These are phyloP conservation scores for Cynopterus sphinx DNA, from an alignment of 2,797 vertebrate genomes.

Conservation along the genomic window DNA sequence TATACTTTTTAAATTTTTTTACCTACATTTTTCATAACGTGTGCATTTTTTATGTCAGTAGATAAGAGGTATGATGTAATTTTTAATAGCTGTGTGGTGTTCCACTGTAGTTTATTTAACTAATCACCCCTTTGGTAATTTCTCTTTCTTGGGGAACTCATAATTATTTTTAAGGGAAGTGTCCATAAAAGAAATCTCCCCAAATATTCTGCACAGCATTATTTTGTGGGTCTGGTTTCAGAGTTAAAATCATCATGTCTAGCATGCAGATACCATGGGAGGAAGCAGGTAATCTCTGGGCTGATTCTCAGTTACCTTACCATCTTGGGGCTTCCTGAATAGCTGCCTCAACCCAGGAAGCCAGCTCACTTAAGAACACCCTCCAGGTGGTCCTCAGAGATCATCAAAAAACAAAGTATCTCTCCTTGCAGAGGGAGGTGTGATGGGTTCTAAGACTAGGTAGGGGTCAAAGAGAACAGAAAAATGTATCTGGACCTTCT, in stretches of 20 bases:
- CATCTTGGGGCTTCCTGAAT: neutral
- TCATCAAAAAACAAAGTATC: neutral
- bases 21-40: neutral
- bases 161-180: constrained; percentile 26
- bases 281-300: neutral
- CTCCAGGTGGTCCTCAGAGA: neutral
- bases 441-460: neutral
- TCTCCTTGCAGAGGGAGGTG: neutral
- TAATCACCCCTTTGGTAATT: neutral
- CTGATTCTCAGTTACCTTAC: neutral
- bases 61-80: neutral
- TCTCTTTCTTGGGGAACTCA: neutral
- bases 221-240: neutral
- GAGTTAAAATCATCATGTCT: neutral
- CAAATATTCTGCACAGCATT: neutral
- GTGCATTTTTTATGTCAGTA: neutral
- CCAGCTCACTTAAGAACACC: neutral
- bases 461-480: neutral
- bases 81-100: neutral
- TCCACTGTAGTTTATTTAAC: neutral
- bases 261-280: neutral
- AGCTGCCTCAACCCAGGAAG: neutral
- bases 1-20: neutral
- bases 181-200: neutral
- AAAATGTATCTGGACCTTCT: neutral